These are phyloP conservation scores for Spicauda simplicius DNA, from an alignment of 2,888 invertebrate genomes.

Conservation along the genomic window DNA sequence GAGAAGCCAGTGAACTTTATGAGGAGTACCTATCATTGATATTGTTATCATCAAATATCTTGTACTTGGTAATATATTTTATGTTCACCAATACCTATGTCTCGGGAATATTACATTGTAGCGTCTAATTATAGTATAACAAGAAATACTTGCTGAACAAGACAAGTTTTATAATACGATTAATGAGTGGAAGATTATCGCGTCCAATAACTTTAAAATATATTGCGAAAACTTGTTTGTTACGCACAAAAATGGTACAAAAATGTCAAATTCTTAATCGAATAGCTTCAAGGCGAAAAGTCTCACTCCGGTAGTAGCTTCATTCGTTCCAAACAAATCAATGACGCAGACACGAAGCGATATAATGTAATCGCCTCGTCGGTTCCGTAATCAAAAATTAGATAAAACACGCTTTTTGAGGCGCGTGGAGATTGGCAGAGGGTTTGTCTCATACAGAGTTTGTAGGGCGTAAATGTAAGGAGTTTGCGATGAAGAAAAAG, in stretches of 20 bases:
- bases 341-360: conserved; percentile 30
- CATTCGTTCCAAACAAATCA: conserved; percentile 15
- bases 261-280: neutral
- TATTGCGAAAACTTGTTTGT: neutral
- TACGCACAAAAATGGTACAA: neutral
- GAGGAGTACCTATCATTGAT: no score
- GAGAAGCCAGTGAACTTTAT: no score
- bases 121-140: no score
- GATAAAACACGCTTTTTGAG: conserved; percentile 47
- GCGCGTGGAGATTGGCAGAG: conserved; percentile 50
- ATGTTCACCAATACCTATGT: no score
- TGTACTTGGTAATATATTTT: no score
- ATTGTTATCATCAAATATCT: no score
- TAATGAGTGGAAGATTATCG: no score
- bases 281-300: conserved; percentile 7
- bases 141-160: no score
- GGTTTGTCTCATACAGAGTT: conserved; percentile 43
- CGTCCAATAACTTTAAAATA: neutral
- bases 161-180: no score
- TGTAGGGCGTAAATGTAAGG: conserved; percentile 42
- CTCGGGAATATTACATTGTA: no score
- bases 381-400: conserved; percentile 45
- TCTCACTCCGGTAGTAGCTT: conserved; percentile 1
- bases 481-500: conserved; percentile 9
- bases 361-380: conserved; percentile 45